Conservation (phyloP, 2,888 invertebrate genomes). For the Brachylomia viminalis region DNA sequence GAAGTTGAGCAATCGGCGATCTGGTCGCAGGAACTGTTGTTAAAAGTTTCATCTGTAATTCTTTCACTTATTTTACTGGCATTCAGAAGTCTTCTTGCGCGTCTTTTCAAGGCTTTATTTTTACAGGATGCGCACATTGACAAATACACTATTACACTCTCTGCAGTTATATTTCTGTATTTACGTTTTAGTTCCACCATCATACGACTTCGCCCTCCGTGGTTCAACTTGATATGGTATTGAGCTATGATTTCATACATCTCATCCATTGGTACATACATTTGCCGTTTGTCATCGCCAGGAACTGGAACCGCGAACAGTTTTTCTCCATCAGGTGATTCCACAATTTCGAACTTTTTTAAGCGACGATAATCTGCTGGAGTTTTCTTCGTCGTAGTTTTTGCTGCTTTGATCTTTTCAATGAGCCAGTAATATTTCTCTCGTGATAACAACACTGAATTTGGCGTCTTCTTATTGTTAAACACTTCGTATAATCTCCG, state of each 20-base stretch:
- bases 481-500: constrained; percentile 70
- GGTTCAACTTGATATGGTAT: constrained; percentile 75
- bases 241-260: constrained; percentile 78
- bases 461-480: constrained; percentile 68
- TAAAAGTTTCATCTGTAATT: constrained; percentile 33
- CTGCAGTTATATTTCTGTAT: constrained; percentile 78
- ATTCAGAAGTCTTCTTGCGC: constrained; percentile 43
- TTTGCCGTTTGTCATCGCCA: constrained; percentile 63
- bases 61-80: constrained; percentile 26
- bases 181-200: constrained; percentile 74
- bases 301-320: constrained; percentile 65
- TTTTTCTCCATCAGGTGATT: constrained; percentile 73
- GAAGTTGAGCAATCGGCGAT: constrained; percentile 35
- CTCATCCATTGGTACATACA: constrained; percentile 74
- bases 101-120: constrained; percentile 62
- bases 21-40: constrained; percentile 34
- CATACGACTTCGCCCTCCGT: constrained; percentile 77
- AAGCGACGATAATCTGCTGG: constrained; percentile 75
- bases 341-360: constrained; percentile 74
- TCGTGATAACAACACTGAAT: constrained; percentile 73
- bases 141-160: constrained; percentile 75
- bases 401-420: constrained; percentile 74
- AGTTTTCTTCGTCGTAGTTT: constrained; percentile 66
- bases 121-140: constrained; percentile 75
- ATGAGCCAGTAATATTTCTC: constrained; percentile 72